Conservation (phyloP, 2,888 invertebrate genomes). For the Panzeria rudis region DNA sequence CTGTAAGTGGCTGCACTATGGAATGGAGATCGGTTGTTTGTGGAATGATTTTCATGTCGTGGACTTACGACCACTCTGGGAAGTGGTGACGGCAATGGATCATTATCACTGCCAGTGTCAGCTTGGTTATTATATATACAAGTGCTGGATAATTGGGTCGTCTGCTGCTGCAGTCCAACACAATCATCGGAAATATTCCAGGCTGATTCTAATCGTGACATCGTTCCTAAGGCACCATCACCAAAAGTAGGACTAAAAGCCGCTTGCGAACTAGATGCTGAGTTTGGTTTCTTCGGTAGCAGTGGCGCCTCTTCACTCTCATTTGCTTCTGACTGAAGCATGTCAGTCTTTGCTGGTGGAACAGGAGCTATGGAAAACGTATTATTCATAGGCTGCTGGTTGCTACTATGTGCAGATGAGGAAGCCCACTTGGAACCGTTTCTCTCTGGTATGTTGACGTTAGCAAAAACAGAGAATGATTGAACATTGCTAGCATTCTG, state of each 20-base stretch:
- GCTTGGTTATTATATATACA: slow-evolving; percentile 57
- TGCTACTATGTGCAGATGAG: slow-evolving; percentile 2
- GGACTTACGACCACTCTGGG: slow-evolving; percentile 80
- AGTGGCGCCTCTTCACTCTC: slow-evolving; percentile 57
- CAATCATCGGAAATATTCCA: slow-evolving; percentile 56
- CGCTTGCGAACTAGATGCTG: slow-evolving; percentile 62
- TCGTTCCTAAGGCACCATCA: slow-evolving; percentile 40
- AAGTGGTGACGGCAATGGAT: slow-evolving; percentile 73
- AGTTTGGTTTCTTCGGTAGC: slow-evolving; percentile 65
- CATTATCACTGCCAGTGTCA: slow-evolving; percentile 55
- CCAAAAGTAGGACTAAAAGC: slow-evolving; percentile 66
- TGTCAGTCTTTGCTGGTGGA: slow-evolving; percentile 48
- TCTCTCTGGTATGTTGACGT: slow-evolving; percentile 82
- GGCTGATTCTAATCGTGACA: slow-evolving; percentile 47
- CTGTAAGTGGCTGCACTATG: slow-evolving; percentile 76
- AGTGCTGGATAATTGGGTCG: slow-evolving; percentile 24
- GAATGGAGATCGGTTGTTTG: slow-evolving; percentile 82
- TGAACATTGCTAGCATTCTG: slow-evolving; percentile 75
- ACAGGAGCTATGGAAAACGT: slow-evolving; percentile 24
- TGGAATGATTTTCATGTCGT: slow-evolving; percentile 76
- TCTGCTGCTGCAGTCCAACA: slow-evolving; percentile 40
- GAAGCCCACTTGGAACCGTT: slow-evolving; percentile 74
- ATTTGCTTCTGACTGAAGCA: slow-evolving; percentile 45
- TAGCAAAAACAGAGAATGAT: slow-evolving; percentile 82
- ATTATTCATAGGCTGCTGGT: slow-evolving; percentile 37